phyloP scores from a whole-genome alignment of 2,113 vertebrate genomes.

The Morone chrysops region DNA sequence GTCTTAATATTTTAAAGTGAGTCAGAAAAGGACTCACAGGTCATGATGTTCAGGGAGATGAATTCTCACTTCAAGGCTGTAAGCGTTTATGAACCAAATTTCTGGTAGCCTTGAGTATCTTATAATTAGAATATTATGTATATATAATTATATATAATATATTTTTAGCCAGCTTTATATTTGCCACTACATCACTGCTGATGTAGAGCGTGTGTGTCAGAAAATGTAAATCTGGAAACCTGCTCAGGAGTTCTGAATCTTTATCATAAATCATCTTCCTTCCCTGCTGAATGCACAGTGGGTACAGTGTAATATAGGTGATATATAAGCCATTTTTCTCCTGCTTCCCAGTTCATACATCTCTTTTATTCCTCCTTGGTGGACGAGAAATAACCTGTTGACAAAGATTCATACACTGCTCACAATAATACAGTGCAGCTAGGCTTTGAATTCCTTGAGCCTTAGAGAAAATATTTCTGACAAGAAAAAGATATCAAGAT shows the following conservation, averaged over 20 bases:
- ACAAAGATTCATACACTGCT: slow-evolving; percentile 55
- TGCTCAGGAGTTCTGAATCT: slow-evolving; percentile 35
- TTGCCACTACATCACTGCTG: not conserved
- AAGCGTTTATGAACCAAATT: not conserved
- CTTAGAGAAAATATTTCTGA: slow-evolving; percentile 39
- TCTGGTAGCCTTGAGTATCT: not conserved
- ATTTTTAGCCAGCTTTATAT: slow-evolving; percentile 17
- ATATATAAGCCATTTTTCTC: slow-evolving; percentile 53
- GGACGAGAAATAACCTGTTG: slow-evolving; percentile 64
- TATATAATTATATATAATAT: no score
- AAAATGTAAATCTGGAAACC: slow-evolving; percentile 39
- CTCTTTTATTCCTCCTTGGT: slow-evolving; percentile 43
- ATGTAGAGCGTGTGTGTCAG: not conserved
- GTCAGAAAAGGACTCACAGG: slow-evolving; percentile 12
- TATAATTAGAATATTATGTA: no score
- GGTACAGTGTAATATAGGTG: slow-evolving; percentile 44
- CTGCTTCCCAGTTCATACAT: slow-evolving; percentile 50
- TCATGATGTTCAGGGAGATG: not conserved
- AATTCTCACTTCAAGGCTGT: not conserved
- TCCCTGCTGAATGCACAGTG: slow-evolving; percentile 47
- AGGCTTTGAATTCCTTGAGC: slow-evolving; percentile 38
- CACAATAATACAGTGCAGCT: slow-evolving; percentile 38
- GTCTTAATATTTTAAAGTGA: not conserved
- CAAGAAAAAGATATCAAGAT: slow-evolving; percentile 54
- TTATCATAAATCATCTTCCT: slow-evolving; percentile 60